A percentile compares a stretch with the other conserved stretches of the same genome.
phyloP scores from a whole-genome alignment of 2,888 invertebrate species.

The Drosophila hamatofila region DNA sequence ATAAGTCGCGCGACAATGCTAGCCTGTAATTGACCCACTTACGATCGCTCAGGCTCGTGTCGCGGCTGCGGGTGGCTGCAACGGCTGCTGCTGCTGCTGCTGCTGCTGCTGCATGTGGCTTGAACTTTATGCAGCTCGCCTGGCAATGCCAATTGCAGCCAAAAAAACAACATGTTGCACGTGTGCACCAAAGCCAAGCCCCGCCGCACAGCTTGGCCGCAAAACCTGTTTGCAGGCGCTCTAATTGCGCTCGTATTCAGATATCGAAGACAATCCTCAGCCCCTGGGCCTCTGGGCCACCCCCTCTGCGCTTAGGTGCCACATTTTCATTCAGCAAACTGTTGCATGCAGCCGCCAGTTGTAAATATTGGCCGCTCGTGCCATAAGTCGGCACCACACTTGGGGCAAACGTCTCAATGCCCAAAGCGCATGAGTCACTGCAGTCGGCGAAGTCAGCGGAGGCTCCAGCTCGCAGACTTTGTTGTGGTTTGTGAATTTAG shows the following conservation, averaged over 20 bases:
- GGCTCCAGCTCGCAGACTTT: conserved; percentile 19
- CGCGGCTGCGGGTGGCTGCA: conserved; percentile 39
- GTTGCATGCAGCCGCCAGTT: conserved; percentile 70
- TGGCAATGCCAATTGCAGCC: conserved; percentile 55
- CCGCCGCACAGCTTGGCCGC: conserved; percentile 24
- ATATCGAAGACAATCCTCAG: conserved; percentile 12
- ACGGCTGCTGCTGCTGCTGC: conserved; percentile 6
- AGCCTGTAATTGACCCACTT: conserved; percentile 80
- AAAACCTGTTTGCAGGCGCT: conserved; percentile 74
- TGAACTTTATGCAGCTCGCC: conserved; percentile 60
- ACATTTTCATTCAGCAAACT: conserved; percentile 74
- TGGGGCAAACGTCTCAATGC: conserved; percentile 55
- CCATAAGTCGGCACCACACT: conserved; percentile 62
- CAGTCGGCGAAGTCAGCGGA: background rate
- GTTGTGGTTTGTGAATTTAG: conserved; percentile 19
- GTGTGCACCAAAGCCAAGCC: conserved; percentile 69
- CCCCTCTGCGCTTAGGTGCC: conserved; percentile 9
- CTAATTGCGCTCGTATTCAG: conserved; percentile 65
- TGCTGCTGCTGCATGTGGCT: conserved; percentile 32
- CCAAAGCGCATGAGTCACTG: conserved; percentile 63
- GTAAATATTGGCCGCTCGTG: conserved; percentile 65
- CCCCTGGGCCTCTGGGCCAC: background rate
- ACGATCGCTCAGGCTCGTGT: conserved; percentile 25
- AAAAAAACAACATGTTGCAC: conserved; percentile 56
- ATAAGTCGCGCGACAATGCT: conserved; percentile 64